These are phyloP conservation scores for Ormyrus pomaceus DNA, from an alignment of 2,888 invertebrate genomes.

Conservation along the genomic window DNA sequence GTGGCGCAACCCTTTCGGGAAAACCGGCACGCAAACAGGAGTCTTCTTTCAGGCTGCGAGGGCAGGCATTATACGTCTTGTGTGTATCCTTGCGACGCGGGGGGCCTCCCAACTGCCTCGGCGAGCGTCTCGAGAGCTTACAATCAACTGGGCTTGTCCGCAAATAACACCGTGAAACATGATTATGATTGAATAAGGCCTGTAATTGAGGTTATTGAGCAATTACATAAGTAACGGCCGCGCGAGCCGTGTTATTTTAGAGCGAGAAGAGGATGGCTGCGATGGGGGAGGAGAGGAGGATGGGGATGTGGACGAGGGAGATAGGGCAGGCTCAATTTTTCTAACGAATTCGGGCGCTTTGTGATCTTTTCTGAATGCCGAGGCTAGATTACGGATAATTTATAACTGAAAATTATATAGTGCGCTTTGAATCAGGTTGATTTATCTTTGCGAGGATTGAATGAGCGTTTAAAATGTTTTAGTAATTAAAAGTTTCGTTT, in stretches of 20 bases:
- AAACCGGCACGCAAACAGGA: constrained; percentile 34
- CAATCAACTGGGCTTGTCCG: constrained; percentile 75
- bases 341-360: background rate
- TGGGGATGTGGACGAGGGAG: background rate
- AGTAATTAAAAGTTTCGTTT: too few relatives aligned
- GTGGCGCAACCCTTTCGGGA: background rate
- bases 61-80: background rate
- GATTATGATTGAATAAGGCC: constrained; percentile 74
- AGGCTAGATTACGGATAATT: too few relatives aligned
- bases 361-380: too few relatives aligned
- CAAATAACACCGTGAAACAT: constrained; percentile 72
- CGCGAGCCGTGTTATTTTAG: constrained; percentile 70
- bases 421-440: too few relatives aligned
- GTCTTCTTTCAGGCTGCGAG: constrained; percentile 22
- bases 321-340: constrained; percentile 20
- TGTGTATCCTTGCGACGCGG: too few relatives aligned
- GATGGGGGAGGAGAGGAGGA: background rate
- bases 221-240: constrained; percentile 74
- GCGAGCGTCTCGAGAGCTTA: constrained; percentile 64
- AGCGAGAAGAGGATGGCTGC: constrained; percentile 34
- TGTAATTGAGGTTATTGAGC: constrained; percentile 75
- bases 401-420: too few relatives aligned
- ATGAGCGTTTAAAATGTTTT: too few relatives aligned
- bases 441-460: too few relatives aligned
- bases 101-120: background rate